A percentile compares a stretch with the other conserved stretches of the same genome.
phyloP scores from a whole-genome alignment of 2,113 vertebrate species.

The Stictonetta naevosa region DNA sequence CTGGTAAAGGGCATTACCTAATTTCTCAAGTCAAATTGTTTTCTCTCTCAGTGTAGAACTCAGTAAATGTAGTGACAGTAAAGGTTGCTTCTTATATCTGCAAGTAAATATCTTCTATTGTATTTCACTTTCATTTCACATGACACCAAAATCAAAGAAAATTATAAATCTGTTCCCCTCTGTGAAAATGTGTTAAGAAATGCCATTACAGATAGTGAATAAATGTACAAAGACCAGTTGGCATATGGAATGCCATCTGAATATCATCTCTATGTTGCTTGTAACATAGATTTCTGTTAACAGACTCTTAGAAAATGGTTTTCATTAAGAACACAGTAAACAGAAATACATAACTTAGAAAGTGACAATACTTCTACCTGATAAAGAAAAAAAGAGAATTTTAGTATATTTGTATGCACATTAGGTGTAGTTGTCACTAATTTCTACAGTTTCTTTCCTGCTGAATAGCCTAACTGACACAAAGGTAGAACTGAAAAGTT shows the following conservation, averaged over 20 bases:
- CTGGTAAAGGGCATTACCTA: neutral
- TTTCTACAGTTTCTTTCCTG: neutral
- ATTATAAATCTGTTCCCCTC: neutral
- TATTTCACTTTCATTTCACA: fast-evolving
- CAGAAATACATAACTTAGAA: neutral
- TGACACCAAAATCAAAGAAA: neutral
- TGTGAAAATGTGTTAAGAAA: neutral
- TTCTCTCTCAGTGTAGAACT: neutral
- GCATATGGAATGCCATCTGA: neutral
- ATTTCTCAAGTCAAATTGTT: neutral
- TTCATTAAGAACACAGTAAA: neutral
- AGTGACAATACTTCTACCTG: neutral
- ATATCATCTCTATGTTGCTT: neutral
- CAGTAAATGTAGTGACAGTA: neutral
- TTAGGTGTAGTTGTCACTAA: neutral
- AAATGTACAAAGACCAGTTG: neutral
- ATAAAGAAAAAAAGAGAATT: neutral
- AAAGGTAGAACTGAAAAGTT: neutral
- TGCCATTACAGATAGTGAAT: neutral
- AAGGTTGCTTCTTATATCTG: neutral
- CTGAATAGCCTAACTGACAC: neutral
- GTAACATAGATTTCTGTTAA: neutral
- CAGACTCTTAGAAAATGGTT: neutral
- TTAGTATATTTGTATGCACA: neutral
- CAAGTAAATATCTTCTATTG: neutral